These are phyloP conservation scores for Reticulitermes speratus DNA, from an alignment of 1,140 invertebrate species.

Conservation along the genomic window DNA sequence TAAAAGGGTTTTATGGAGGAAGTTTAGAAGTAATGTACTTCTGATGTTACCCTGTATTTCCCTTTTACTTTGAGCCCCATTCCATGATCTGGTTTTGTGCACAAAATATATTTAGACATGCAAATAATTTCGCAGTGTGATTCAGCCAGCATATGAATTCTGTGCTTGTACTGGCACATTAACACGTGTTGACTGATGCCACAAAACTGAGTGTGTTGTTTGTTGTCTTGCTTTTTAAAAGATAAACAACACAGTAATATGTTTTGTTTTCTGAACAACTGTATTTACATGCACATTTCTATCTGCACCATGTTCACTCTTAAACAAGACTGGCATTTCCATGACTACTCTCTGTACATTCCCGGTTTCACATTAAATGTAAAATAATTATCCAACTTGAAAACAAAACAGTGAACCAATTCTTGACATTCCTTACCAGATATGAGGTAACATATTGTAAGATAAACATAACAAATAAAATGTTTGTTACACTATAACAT, in stretches of 20 bases:
- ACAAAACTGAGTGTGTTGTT: neutral
- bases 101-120: neutral
- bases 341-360: neutral
- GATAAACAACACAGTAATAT: neutral
- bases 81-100: neutral
- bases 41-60: neutral
- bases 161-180: neutral
- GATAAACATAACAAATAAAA: neutral
- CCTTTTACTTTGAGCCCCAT: slow-evolving; percentile 6
- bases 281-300: neutral
- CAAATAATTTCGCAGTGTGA: neutral
- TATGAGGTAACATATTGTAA: neutral
- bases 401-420: neutral
- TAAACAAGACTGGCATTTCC: neutral
- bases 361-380: neutral
- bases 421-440: neutral
- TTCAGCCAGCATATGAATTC: neutral
- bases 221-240: neutral
- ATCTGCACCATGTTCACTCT: neutral
- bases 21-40: neutral
- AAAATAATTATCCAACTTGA: neutral
- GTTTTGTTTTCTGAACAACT: neutral
- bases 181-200: neutral
- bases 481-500: neutral
- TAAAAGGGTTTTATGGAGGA: neutral